Conservation (phyloP, 2,888 invertebrate genomes). For the Drosophila nigricruria region DNA sequence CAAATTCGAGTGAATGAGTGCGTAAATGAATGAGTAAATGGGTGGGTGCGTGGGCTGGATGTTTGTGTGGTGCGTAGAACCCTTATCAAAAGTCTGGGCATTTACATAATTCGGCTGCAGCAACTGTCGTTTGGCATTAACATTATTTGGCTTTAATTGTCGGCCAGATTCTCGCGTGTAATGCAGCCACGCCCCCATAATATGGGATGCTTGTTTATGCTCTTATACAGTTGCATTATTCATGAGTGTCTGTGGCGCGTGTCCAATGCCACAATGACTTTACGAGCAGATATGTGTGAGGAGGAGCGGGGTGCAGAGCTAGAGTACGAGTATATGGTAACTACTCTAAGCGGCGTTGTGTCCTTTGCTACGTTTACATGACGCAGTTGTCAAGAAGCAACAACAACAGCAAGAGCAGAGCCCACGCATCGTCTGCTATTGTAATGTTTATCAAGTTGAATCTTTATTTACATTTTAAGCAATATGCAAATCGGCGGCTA, state of each 20-base stretch:
- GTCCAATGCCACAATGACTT: conserved; percentile 32
- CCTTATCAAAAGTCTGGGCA: conserved; percentile 49
- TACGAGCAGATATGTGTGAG: conserved; percentile 20
- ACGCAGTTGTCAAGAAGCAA: conserved; percentile 48
- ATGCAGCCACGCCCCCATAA: conserved; percentile 33
- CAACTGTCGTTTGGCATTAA: conserved; percentile 62
- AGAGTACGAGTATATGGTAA: background rate
- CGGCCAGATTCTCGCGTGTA: conserved; percentile 28
- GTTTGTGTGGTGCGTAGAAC: conserved; percentile 17
- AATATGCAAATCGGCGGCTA: conserved; percentile 54
- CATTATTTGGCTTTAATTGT: conserved; percentile 66
- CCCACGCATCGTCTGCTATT: conserved; percentile 58
- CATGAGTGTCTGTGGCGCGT: conserved; percentile 67
- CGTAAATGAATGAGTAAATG: conserved; percentile 9
- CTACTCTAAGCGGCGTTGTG: conserved; percentile 45
- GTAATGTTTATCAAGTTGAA: conserved; percentile 56
- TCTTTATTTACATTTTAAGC: conserved; percentile 62
- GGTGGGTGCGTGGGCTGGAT: background rate
- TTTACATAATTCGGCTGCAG: conserved; percentile 68
- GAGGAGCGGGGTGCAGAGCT: no score
- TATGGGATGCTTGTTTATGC: conserved; percentile 60
- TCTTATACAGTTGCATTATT: conserved; percentile 64
- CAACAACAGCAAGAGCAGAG: conserved; percentile 7
- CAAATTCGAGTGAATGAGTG: conserved; percentile 13
- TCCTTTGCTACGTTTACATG: conserved; percentile 39